phyloP scores from a whole-genome alignment of 2,888 invertebrate genomes.

The Hedya salicella region DNA sequence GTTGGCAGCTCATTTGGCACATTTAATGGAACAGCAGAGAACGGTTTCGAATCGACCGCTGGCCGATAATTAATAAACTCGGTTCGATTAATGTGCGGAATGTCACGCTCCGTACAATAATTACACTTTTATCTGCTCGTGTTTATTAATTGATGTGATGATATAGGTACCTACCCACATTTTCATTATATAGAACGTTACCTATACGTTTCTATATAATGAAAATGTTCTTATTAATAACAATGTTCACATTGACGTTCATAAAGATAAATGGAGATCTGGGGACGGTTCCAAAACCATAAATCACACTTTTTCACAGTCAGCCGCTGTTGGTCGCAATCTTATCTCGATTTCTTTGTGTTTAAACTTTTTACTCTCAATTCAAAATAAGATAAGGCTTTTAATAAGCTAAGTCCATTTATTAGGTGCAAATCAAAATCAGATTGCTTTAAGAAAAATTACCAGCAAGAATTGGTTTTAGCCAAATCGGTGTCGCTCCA shows the following conservation, averaged over 20 bases:
- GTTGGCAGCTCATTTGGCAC: constrained; percentile 56
- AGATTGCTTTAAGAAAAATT: constrained; percentile 27
- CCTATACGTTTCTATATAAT: too few relatives aligned
- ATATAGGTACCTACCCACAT: background rate
- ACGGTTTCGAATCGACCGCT: constrained; percentile 47
- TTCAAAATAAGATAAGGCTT: constrained; percentile 32
- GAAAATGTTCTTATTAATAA: constrained; percentile 28
- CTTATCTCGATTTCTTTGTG: constrained; percentile 37
- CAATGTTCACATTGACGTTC: constrained; percentile 28
- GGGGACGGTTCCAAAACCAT: constrained; percentile 29
- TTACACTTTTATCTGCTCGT: constrained; percentile 27
- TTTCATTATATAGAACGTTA: background rate
- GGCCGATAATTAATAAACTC: constrained; percentile 52
- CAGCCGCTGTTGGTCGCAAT: constrained; percentile 25
- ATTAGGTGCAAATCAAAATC: constrained; percentile 23
- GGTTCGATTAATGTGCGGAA: constrained; percentile 40
- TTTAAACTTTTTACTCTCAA: constrained; percentile 28
- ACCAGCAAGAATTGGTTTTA: constrained; percentile 26
- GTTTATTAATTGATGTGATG: constrained; percentile 20
- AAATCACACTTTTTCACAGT: constrained; percentile 36
- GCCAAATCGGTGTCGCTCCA: constrained; percentile 31
- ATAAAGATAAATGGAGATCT: constrained; percentile 35
- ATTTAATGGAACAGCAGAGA: constrained; percentile 51
- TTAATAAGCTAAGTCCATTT: constrained; percentile 29
- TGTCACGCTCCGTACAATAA: constrained; percentile 23